Base-by-base conservation (phyloP, 2,113 vertebrate genomes). In the Carassius gibelio region DNA sequence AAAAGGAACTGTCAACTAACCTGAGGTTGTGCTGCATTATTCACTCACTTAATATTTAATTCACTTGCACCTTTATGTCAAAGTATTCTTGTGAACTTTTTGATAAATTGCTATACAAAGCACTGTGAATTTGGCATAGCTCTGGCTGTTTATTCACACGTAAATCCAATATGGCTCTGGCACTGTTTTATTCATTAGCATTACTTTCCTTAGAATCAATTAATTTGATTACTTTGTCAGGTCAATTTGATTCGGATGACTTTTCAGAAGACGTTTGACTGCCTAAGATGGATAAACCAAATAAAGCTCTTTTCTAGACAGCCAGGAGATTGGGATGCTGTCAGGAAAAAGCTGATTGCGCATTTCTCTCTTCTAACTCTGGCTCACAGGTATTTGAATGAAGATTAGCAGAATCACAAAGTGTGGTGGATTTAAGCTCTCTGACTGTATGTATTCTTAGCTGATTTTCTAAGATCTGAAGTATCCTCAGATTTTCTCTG, bases 11-110 rank as follows among this genome's bases (percentile, higher is more conserved):
- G 42, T 64, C 45, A 81, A 80, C 72, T 57, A 74, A n/a, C 75
- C 78, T 36, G 21, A 64, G n/a, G 30, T 13, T 61, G 8, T 57
- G 62, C 50, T 81, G 23, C 64, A 88, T 85, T 87, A 85, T 85
- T 85, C 48, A 87, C 81, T 71, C 23, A 3, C 78, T 87, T 69
- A 88, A 85, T 83, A 61, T 86, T 75, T 23, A 23, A 71, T 76
- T 42, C 23, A 66, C 68, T 52, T 80, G 45, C 75, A 55, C 36
- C 36, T 84, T 79, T 50, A 72, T 50, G 48, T 81, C 55, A 69
- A 72, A 45, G 36, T 23, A 66, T 30, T 42, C 7, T 8, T 42
- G 38, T 68, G 36, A 71, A 71, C 36, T 71, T 71, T 19, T 10
- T 61, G 48, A 50, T n/a, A 57, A 64, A 23, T n/a, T 72, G 23